phyloP scores from a whole-genome alignment of 2,797 vertebrate species.

The Falco rusticolus region DNA sequence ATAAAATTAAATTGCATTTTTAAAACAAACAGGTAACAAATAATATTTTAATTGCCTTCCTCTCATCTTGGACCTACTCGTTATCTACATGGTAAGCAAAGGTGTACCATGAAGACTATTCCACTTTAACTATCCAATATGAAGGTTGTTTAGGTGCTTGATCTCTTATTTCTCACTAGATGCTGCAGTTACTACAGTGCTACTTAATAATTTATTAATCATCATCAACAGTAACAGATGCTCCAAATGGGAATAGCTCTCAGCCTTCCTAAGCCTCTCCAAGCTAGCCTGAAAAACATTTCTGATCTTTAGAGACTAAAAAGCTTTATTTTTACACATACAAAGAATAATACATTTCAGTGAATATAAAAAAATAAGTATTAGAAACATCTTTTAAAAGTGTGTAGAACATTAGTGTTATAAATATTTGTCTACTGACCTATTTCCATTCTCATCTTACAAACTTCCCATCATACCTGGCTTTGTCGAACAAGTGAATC shows the following conservation, averaged over 20 bases:
- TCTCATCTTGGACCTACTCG: background rate
- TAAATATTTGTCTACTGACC: background rate
- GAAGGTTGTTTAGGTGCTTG: background rate
- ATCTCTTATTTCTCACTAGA: background rate
- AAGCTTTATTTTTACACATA: background rate
- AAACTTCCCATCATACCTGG: conserved; percentile 82
- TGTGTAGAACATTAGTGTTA: background rate
- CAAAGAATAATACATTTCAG: background rate
- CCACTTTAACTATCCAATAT: background rate
- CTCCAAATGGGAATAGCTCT: background rate
- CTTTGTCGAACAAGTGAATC: conserved; percentile 92
- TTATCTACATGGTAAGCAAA: background rate
- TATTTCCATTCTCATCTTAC: background rate
- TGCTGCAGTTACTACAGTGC: background rate
- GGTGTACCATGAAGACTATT: background rate
- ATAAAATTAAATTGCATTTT: conserved; percentile 36
- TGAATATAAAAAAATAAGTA: background rate
- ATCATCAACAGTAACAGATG: background rate
- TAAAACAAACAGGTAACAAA: background rate
- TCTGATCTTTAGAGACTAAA: background rate
- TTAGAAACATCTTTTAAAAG: background rate
- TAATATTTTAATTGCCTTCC: background rate
- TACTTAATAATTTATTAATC: background rate
- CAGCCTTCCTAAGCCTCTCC: background rate
- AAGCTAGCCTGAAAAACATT: background rate